A percentile compares a stretch with the other conserved stretches of the same genome.
Conservation (phyloP, 2,113 vertebrate species). For the Peromyscus polionotus region DNA sequence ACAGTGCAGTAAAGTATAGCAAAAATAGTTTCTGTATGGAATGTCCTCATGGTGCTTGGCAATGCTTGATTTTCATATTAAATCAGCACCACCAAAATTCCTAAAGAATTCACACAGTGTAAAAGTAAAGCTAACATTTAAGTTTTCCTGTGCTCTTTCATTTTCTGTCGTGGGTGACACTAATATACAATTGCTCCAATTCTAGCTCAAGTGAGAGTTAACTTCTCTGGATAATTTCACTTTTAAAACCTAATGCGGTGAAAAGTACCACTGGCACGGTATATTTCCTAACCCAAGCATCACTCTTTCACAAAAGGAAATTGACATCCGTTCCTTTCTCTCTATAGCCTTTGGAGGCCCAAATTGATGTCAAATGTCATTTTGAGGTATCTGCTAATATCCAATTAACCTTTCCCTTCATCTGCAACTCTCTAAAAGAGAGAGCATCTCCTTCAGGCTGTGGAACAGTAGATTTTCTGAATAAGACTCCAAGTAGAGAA, state of each 20-base stretch:
- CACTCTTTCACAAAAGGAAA: conserved; percentile 41
- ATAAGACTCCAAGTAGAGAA: conserved; percentile 36
- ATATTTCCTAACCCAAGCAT: conserved; percentile 40
- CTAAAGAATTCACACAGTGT: conserved; percentile 67
- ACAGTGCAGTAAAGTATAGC: conserved; percentile 9
- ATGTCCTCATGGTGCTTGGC: conserved; percentile 43
- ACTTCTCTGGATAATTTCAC: conserved; percentile 55
- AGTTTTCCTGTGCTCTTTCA: conserved; percentile 37
- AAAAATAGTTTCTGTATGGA: conserved; percentile 47
- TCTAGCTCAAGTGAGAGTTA: conserved; percentile 57
- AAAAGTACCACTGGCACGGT: fast-evolving
- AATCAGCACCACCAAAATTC: conserved; percentile 75
- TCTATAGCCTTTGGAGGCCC: conserved; percentile 66
- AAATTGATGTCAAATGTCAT: conserved; percentile 66
- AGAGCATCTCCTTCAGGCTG: conserved; percentile 65
- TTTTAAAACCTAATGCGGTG: conserved; percentile 51
- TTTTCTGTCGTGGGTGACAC: conserved; percentile 4
- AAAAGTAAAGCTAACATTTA: conserved; percentile 64
- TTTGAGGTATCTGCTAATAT: conserved; percentile 68
- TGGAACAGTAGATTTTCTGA: conserved; percentile 21
- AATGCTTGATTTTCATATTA: conserved; percentile 77
- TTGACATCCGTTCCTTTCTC: not conserved
- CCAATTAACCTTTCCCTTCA: conserved; percentile 74
- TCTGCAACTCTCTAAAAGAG: conserved; percentile 71
- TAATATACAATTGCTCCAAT: not conserved